phyloP scores from a whole-genome alignment of 2,797 vertebrate species.

The Enteromius thamalakanensis region DNA sequence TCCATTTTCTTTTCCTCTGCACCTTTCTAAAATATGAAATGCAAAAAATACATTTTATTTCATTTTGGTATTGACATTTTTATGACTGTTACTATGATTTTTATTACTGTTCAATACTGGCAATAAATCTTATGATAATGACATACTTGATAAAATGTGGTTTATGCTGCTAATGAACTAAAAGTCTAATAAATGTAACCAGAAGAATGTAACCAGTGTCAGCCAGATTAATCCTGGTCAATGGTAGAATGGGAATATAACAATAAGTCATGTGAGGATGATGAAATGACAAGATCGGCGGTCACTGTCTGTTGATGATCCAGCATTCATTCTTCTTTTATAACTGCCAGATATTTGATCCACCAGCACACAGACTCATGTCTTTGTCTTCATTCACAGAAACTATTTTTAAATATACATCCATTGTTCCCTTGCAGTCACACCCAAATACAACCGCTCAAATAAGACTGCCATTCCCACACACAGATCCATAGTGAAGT shows the following conservation, averaged over 20 bases:
- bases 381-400: constrained; percentile 48
- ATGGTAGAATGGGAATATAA: not conserved
- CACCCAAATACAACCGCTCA: constrained; percentile 50
- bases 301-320: not conserved
- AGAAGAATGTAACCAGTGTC: not conserved
- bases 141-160: not conserved
- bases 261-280: constrained; percentile 16
- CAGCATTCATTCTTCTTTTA: constrained; percentile 52
- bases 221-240: not conserved
- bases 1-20: not conserved
- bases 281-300: not conserved
- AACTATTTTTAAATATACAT: constrained; percentile 43
- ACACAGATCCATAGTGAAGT: constrained; percentile 61
- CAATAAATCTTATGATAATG: too few species aligned
- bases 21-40: not conserved
- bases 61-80: not conserved
- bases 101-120: not conserved
- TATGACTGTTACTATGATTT: not conserved
- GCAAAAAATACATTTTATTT: too few species aligned
- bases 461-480: constrained; percentile 63
- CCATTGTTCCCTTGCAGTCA: constrained; percentile 51
- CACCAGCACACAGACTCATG: not conserved
- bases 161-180: not conserved
- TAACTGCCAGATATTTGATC: constrained; percentile 47
- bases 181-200: not conserved